Base-by-base conservation (phyloP, 1,140 invertebrate species). In the Penaeus indicus region DNA sequence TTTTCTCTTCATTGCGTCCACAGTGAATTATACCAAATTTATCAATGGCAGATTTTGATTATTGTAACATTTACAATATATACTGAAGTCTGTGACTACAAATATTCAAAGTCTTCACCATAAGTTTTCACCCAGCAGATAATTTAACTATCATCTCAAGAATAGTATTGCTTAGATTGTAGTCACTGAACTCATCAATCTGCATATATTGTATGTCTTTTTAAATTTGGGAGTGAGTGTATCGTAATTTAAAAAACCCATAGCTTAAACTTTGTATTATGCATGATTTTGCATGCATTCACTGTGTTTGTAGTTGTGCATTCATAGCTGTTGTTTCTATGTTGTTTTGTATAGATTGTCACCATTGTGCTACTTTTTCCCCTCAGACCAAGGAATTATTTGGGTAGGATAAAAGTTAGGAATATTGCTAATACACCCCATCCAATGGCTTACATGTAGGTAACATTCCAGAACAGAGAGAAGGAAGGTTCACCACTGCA, bases 301-400 rank as follows among this genome's bases (percentile, higher is more conserved):
- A 87, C 85, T 87, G 85, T 87, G 78, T 87, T 87, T 54, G 85
- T 87, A 87, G 85, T 87, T 87, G 85, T 87, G 78, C 85, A 87
- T 81, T 87, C 85, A 87, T 87, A 81, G 60, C 81, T 87, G 47
- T 47, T 47, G 85, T 87, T 87, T 87, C 78, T 87, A 87, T 87
- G 85, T 87, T 87, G 62, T 80, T 78, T 67, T 80, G 77, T 80
- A 87, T 87, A 79, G 84, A 86, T 86, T 87, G 85, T 87, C 81
- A 81, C 85, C 77, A 87, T 64, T 87, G 60, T 84, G 63, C 61
- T 84, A 84, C 67, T n/a, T n/a, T 32, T 69, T n/a, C 67, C 25
- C 75, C 27, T 42, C 42, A 78, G 75, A 78, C 75, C 75, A 78
- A 38, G 75, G 75, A 38, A 78, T n/a, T 78, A 25, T 78, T 78